These are phyloP conservation scores for Bombus soroeensis DNA, from an alignment of 1,140 invertebrate species.

Conservation along the genomic window DNA sequence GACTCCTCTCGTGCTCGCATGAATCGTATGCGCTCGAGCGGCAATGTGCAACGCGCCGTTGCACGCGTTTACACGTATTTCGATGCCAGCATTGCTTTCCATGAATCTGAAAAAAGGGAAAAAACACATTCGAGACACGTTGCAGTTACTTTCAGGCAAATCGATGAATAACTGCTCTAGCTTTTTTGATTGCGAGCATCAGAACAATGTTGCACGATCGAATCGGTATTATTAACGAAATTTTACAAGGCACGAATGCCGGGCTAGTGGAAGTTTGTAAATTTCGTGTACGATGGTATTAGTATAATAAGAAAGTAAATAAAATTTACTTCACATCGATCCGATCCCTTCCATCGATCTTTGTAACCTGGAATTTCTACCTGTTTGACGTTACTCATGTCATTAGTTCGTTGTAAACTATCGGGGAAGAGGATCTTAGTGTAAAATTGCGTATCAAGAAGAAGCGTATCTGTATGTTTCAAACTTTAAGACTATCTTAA, in stretches of 20 bases:
- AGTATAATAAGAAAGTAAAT: background rate
- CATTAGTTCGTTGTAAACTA: too few species aligned
- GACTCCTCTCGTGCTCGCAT: conserved; percentile 46
- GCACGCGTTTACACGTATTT: conserved; percentile 45
- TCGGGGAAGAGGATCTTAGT: fast-evolving
- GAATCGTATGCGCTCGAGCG: conserved; percentile 40
- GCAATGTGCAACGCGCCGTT: conserved; percentile 42
- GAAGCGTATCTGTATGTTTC: too few species aligned
- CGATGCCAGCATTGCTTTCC: background rate
- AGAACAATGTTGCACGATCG: background rate
- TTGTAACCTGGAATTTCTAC: too few species aligned
- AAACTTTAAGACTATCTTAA: too few species aligned
- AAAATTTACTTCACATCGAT: too few species aligned
- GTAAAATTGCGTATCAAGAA: too few species aligned
- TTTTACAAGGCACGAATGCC: background rate
- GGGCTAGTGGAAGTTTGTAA: too few species aligned
- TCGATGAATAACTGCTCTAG: background rate
- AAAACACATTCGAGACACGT: background rate
- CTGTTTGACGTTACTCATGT: too few species aligned
- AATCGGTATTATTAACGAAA: background rate
- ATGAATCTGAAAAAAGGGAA: background rate
- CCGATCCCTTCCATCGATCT: too few species aligned
- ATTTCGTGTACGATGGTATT: too few species aligned
- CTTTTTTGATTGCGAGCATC: background rate
- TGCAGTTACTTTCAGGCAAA: background rate